Percentiles rank a stretch among this genome's conserved stretches.
These are phyloP conservation scores for Euzophera pinguis DNA, from an alignment of 2,888 invertebrate genomes.

Conservation along the genomic window DNA sequence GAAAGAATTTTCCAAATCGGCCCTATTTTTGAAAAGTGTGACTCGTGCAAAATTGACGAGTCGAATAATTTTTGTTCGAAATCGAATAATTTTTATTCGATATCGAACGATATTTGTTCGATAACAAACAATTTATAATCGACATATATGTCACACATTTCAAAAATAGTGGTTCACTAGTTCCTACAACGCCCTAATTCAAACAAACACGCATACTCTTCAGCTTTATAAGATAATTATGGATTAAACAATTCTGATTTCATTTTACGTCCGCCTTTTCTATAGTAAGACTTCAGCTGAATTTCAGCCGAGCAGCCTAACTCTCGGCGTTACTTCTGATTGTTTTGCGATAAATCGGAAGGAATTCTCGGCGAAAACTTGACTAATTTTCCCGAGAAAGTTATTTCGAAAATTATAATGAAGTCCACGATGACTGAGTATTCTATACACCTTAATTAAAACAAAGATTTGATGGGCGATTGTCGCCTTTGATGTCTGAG, in stretches of 20 bases:
- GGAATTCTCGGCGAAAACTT: constrained; percentile 40
- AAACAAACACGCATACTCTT: too few species aligned
- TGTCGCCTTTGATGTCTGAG: constrained; percentile 1
- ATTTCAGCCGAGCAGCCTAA: not conserved
- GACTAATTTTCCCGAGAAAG: constrained; percentile 39
- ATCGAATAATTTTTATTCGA: too few species aligned
- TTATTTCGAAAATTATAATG: constrained; percentile 45
- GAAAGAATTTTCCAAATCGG: too few species aligned
- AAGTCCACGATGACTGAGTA: constrained; percentile 32
- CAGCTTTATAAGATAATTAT: too few species aligned
- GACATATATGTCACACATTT: too few species aligned
- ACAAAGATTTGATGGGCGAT: constrained; percentile 1
- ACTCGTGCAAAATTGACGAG: too few species aligned
- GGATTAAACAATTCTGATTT: not conserved
- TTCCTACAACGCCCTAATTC: too few species aligned
- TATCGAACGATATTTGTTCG: too few species aligned
- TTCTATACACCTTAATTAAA: constrained; percentile 19
- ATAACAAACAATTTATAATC: too few species aligned
- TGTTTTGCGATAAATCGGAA: constrained; percentile 56
- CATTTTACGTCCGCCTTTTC: not conserved
- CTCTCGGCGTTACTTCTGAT: constrained; percentile 24
- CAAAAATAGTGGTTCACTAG: too few species aligned
- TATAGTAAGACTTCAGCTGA: not conserved
- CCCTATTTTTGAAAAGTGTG: too few species aligned
- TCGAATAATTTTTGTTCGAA: too few species aligned